phyloP scores from a whole-genome alignment of 2,888 invertebrate genomes.

The Andrena fulva region DNA sequence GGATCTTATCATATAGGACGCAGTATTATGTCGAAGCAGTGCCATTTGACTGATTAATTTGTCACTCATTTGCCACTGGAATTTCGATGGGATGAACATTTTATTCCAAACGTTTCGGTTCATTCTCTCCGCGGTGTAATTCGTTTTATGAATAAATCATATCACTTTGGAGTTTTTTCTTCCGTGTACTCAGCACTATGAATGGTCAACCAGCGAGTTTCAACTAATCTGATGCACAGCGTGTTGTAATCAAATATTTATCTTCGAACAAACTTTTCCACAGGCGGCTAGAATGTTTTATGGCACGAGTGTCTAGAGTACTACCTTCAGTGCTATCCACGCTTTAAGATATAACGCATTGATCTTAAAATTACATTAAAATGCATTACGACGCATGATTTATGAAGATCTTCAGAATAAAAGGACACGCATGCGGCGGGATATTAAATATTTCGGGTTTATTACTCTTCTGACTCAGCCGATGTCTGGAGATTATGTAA shows the following conservation, averaged over 20 bases:
- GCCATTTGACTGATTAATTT: neutral
- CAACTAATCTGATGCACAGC: neutral
- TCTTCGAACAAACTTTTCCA: neutral
- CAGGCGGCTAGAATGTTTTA: neutral
- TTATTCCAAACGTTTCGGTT: neutral
- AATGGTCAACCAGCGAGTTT: neutral
- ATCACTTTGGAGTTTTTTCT: neutral
- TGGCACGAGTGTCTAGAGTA: neutral
- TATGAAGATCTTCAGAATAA: neutral
- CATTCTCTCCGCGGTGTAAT: neutral
- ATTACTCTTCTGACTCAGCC: neutral
- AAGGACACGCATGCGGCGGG: neutral
- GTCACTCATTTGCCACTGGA: neutral
- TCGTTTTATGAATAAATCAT: neutral
- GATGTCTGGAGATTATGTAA: neutral
- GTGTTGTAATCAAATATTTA: neutral
- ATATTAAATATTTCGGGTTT: neutral
- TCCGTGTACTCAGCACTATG: neutral
- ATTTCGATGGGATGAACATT: neutral
- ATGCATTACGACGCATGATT: slow-evolving; percentile 2
- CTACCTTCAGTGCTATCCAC: neutral
- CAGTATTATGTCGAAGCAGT: neutral
- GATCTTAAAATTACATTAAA: slow-evolving; percentile 1
- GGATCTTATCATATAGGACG: neutral
- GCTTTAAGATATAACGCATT: neutral